These are phyloP conservation scores for Carcina quercana DNA, from an alignment of 2,888 invertebrate genomes.

Conservation along the genomic window DNA sequence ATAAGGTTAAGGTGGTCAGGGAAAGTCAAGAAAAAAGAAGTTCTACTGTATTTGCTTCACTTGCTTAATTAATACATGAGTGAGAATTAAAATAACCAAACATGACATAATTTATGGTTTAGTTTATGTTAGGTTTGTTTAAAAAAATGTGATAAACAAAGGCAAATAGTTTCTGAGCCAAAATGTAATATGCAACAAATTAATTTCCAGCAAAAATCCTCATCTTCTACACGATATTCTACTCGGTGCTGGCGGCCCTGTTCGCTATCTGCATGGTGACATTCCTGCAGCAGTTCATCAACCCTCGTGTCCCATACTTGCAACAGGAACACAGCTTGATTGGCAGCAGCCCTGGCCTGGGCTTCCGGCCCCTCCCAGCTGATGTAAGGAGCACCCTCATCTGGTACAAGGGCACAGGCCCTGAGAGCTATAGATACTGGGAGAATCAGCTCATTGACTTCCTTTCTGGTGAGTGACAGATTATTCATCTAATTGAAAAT, in stretches of 20 bases:
- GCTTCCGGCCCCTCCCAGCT: slow-evolving; percentile 94
- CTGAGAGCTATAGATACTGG: slow-evolving; percentile 86
- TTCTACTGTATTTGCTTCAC: no score
- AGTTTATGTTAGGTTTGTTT: no score
- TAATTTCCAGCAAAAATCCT: slow-evolving; percentile 85
- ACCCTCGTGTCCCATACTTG: slow-evolving; percentile 91
- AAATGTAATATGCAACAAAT: not conserved
- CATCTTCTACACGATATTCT: slow-evolving; percentile 94
- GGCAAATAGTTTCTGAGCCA: no score
- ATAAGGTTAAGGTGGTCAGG: no score
- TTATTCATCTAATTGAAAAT: no score
- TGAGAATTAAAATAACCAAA: no score
- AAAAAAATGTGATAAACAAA: no score
- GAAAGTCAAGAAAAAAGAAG: no score
- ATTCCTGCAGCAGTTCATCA: slow-evolving; percentile 92
- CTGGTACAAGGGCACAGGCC: slow-evolving; percentile 90
- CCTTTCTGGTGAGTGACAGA: slow-evolving; percentile 86
- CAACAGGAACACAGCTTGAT: slow-evolving; percentile 88
- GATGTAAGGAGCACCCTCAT: slow-evolving; percentile 96
- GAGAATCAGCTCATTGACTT: slow-evolving; percentile 84
- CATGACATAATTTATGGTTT: no score
- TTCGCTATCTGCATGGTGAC: slow-evolving; percentile 94
- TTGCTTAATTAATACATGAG: no score
- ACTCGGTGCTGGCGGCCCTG: slow-evolving; percentile 88
- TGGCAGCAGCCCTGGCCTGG: slow-evolving; percentile 95